A percentile compares a stretch with the other conserved stretches of the same genome.
These are phyloP conservation scores for Terebella lapidaria DNA, from an alignment of 2,888 invertebrate species.

Conservation along the genomic window DNA sequence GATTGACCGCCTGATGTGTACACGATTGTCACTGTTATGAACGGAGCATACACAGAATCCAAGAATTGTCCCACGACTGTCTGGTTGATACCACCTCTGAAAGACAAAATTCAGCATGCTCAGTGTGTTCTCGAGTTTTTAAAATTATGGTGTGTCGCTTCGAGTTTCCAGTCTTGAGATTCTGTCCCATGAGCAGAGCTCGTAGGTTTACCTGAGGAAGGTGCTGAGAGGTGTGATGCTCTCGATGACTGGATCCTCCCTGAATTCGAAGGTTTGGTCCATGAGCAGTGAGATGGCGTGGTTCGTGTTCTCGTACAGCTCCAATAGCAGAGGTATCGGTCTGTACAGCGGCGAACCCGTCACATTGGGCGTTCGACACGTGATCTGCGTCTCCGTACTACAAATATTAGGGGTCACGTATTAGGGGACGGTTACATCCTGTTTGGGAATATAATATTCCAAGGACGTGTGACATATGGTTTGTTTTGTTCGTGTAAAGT, in stretches of 20 bases:
- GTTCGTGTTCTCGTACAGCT: neutral
- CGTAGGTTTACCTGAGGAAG: neutral
- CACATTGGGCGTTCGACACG: neutral
- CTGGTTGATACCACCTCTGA: neutral
- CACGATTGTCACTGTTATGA: neutral
- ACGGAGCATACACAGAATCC: neutral
- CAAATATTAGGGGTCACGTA: no score
- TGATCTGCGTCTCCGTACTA: no score
- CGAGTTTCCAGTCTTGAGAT: no score
- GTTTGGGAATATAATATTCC: no score
- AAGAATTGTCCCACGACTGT: neutral
- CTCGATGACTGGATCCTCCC: neutral
- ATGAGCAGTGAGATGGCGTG: neutral
- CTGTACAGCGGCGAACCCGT: neutral
- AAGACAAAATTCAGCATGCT: neutral
- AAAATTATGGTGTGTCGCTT: no score
- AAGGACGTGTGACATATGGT: no score
- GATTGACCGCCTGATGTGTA: neutral
- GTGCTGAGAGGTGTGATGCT: neutral
- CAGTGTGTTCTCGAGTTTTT: neutral
- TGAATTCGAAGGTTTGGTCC: neutral
- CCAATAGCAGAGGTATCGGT: neutral
- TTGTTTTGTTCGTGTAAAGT: no score
- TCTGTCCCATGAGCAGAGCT: no score
- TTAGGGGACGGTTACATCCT: no score